These are phyloP conservation scores for Gadopsis marmoratus DNA, from an alignment of 2,797 vertebrate genomes.

Conservation along the genomic window DNA sequence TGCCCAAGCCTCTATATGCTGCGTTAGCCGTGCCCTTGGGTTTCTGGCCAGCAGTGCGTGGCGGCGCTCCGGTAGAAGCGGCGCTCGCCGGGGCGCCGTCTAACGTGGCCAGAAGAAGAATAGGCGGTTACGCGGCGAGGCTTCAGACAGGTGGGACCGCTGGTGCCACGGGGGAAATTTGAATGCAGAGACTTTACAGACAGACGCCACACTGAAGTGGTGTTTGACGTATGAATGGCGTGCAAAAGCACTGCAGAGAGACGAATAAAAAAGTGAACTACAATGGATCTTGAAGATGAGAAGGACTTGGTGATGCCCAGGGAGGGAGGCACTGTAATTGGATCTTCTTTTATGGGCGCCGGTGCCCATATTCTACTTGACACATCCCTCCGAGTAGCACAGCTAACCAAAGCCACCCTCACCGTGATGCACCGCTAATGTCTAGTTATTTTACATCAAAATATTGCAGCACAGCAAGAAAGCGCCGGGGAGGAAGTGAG, in stretches of 20 bases:
- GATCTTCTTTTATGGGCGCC: constrained; percentile 49
- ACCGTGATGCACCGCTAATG: not conserved
- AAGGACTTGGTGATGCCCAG: constrained; percentile 14
- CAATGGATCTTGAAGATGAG: constrained; percentile 26
- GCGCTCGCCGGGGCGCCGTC: constrained; percentile 18
- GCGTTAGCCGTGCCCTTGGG: constrained; percentile 68
- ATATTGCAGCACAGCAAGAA: constrained; percentile 9
- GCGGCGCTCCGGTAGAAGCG: constrained; percentile 32
- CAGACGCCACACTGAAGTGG: constrained; percentile 8
- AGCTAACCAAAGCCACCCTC: constrained; percentile 33
- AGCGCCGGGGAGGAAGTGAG: not conserved
- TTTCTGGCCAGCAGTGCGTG: constrained; percentile 49
- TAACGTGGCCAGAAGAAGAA: constrained; percentile 42
- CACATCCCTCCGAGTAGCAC: constrained; percentile 31
- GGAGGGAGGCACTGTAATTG: constrained; percentile 42
- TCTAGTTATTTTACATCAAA: constrained; percentile 44
- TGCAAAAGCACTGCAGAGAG: not conserved
- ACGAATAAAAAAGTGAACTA: constrained; percentile 32
- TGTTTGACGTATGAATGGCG: constrained; percentile 4
- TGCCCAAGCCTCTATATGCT: constrained; percentile 31
- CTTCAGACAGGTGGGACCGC: constrained; percentile 25
- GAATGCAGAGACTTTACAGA: constrained; percentile 47
- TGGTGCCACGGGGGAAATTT: constrained; percentile 23
- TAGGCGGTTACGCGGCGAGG: not conserved
- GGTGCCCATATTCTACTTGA: constrained; percentile 42